Base-by-base conservation (phyloP, 2,113 vertebrate species). In the Natator depressus region DNA sequence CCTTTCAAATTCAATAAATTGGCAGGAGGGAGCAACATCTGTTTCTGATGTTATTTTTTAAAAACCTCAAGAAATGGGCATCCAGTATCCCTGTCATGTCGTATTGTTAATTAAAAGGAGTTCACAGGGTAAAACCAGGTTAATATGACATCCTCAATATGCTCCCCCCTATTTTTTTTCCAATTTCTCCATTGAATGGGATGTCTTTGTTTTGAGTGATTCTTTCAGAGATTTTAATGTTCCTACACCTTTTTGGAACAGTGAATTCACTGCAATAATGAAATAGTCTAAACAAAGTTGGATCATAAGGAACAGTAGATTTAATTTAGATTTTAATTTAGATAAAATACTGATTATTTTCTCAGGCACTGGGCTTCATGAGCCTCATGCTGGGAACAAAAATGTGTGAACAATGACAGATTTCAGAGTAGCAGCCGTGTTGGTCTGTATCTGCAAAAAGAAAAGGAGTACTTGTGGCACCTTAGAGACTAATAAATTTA, bases 271-370 rank as follows among this genome's bases (percentile, higher is more conserved):
- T 7, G 82, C 9, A 85, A 89, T 93, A 95, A 93, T 84, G 94
- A 94, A 96, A 94, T 82, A 94, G 57, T 91, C 65, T 91, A 96
- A 17, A 92, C 95, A 84, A 97, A 82, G 75, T 62, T 82, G 17
- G 93, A 96, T 93, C 17, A 51, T 65, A 91, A 93, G n/a, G 69
- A 88, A 53, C 93, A 95, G 92, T 76, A 89, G 53, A 93, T 94
- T 97, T 98, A 90, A 98, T 98, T 98, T 98, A 98, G 97, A 98
- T 98, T 98, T 98, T 98, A 98, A 98, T 98, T 98, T 98, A 98
- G 97, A 98, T 97, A 98, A 96, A 49, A 96, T 93, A 82, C 87
- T 97, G 89, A 97, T 98, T 96, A 93, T 97, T 96, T 96, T 94
- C 86, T 89, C 80, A 90, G 86, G 59, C 84, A 84, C 1, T 3